Evolutionary conservation across 1,140 invertebrate genomes (phyloP).

Genomic region (Pseudoatta argentina): DNA sequence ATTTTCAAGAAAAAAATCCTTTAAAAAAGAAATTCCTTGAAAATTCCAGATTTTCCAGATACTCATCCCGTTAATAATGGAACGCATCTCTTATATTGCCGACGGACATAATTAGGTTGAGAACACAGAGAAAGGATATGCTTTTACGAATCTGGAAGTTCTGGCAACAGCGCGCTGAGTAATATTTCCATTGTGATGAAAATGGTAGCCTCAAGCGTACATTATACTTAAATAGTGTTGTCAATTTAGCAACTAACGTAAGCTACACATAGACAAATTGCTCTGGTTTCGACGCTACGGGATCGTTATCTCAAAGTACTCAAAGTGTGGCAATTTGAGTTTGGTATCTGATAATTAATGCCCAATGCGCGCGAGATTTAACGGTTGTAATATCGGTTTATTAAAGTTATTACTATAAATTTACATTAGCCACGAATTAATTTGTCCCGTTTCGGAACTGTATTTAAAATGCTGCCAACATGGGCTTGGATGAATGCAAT

Average conservation of each 20-base stretch:
- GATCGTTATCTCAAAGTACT: conserved; percentile 55
- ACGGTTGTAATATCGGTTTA: conserved; percentile 56
- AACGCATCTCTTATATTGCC: not conserved
- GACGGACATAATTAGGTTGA: not conserved
- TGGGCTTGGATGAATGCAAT: not conserved
- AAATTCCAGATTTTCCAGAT: too few species aligned
- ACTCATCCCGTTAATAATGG: not conserved
- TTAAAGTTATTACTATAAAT: conserved; percentile 52
- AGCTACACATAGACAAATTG: conserved; percentile 41
- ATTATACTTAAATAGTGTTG: conserved; percentile 46
- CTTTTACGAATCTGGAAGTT: conserved; percentile 42
- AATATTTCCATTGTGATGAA: conserved; percentile 6
- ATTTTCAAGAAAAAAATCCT: too few species aligned
- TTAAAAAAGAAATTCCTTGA: too few species aligned
- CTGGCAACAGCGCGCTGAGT: not conserved
- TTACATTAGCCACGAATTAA: conserved; percentile 51
- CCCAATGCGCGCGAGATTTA: conserved; percentile 47
- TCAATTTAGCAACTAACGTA: conserved; percentile 45
- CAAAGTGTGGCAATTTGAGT: conserved; percentile 45
- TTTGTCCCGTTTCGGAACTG: conserved; percentile 20
- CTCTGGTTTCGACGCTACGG: conserved; percentile 36
- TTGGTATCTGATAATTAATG: conserved; percentile 52
- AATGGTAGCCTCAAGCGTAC: not conserved
- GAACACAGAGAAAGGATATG: not conserved
- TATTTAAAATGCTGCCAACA: conserved; percentile 10